A percentile compares a stretch with the other conserved stretches of the same genome.
phyloP scores from a whole-genome alignment of 2,113 vertebrate genomes.

The Mesembrinibis cayennensis region DNA sequence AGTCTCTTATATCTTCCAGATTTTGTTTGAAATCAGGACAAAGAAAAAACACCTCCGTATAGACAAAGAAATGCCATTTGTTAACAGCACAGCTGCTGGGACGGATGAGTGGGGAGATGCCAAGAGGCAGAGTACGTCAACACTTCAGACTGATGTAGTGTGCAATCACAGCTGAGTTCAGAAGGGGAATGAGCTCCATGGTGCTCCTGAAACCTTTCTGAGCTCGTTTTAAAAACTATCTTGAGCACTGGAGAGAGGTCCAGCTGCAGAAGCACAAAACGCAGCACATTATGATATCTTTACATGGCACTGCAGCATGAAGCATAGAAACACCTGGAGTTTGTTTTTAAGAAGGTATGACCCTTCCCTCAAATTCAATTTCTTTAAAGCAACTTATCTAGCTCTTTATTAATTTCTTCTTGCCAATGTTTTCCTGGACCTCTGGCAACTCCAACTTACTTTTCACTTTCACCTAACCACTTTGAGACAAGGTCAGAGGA shows the following conservation, averaged over 20 bases:
- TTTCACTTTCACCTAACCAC: slow-evolving; percentile 99
- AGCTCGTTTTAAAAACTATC: neutral
- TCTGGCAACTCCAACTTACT: slow-evolving; percentile 78
- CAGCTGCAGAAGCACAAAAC: neutral
- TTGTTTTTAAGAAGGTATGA: neutral
- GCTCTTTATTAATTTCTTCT: neutral
- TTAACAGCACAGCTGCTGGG: neutral
- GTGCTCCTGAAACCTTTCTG: neutral
- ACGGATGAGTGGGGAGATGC: neutral
- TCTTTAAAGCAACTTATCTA: neutral
- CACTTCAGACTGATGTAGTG: neutral
- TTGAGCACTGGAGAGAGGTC: neutral
- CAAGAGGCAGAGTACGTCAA: neutral
- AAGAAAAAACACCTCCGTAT: neutral
- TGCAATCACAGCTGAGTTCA: neutral
- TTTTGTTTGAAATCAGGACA: neutral
- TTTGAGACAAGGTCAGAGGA: slow-evolving; percentile 98
- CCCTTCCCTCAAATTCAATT: neutral
- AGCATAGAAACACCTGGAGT: neutral
- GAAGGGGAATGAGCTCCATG: neutral
- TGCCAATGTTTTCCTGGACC: neutral
- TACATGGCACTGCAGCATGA: neutral
- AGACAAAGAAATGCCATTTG: neutral
- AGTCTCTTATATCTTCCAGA: neutral
- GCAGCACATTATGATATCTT: neutral